Evolutionary conservation across 2,113 vertebrate species (phyloP).

Genomic region (Chionomys nivalis): DNA sequence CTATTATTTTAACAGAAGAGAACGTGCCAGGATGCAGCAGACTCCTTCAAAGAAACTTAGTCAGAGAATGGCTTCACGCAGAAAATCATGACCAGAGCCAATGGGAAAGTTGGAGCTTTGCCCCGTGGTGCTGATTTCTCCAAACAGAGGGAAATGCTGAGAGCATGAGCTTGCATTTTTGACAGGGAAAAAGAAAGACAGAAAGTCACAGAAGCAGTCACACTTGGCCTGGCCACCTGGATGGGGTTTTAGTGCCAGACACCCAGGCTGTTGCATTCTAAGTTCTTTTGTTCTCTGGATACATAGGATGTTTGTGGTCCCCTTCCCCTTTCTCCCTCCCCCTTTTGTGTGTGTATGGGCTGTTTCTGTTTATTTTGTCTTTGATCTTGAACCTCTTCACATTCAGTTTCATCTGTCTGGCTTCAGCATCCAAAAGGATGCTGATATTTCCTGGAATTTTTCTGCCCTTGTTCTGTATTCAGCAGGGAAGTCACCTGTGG

Average conservation of each 20-base stretch:
- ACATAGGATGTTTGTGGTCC: neutral
- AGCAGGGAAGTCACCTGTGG: neutral
- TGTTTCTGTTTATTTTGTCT: neutral
- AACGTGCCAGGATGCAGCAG: neutral
- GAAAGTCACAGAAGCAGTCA: neutral
- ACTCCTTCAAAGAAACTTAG: neutral
- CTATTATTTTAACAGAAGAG: conserved; percentile 30
- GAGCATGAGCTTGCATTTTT: fast-evolving
- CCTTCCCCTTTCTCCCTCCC: neutral
- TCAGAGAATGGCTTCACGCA: neutral
- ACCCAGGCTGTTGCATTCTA: neutral
- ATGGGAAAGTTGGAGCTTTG: neutral
- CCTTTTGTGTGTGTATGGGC: neutral
- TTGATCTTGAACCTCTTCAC: conserved; percentile 10
- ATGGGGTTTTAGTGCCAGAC: neutral
- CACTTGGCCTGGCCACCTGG: neutral
- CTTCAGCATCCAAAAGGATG: neutral
- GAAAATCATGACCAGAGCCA: neutral
- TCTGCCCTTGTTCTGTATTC: neutral
- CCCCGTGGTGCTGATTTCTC: fast-evolving
- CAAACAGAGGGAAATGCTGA: neutral
- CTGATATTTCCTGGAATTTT: too few relatives aligned
- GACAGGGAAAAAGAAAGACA: neutral
- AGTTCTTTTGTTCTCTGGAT: neutral
- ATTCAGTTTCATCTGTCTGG: neutral